phyloP scores from a whole-genome alignment of 1,140 invertebrate genomes.

The Lepidotrigona ventralis region DNA sequence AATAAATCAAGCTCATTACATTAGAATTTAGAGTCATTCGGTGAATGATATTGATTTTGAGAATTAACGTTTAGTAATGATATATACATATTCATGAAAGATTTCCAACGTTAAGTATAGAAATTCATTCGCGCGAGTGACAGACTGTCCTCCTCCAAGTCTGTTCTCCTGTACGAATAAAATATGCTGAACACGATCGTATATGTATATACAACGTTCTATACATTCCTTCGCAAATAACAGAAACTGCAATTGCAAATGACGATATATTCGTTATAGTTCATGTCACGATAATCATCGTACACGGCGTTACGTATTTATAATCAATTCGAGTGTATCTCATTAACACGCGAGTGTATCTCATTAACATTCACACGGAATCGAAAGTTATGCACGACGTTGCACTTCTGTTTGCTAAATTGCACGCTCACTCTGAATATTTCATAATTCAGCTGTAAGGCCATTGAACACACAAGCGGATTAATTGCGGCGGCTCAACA shows the following conservation, averaged over 20 bases:
- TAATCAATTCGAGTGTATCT: background rate
- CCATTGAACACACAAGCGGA: background rate
- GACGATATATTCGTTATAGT: background rate
- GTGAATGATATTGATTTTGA: no score
- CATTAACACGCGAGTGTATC: background rate
- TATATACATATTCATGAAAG: no score
- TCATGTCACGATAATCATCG: slow-evolving; percentile 20
- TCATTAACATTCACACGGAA: background rate
- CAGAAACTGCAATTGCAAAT: background rate
- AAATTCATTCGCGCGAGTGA: no score
- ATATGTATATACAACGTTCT: background rate
- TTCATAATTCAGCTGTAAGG: slow-evolving; percentile 12
- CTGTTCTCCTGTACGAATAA: background rate
- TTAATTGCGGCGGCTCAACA: background rate
- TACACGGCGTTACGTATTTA: background rate
- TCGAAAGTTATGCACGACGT: slow-evolving; percentile 22
- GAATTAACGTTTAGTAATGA: no score
- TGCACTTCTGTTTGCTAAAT: background rate
- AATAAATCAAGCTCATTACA: no score
- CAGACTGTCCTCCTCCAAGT: no score
- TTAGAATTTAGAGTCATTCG: no score
- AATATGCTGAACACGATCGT: background rate
- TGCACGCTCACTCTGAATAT: slow-evolving; percentile 16
- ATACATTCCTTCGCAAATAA: background rate
- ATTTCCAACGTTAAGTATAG: no score